Conservation (phyloP, 2,888 invertebrate genomes). For the Hemicrepidius hirtus region DNA sequence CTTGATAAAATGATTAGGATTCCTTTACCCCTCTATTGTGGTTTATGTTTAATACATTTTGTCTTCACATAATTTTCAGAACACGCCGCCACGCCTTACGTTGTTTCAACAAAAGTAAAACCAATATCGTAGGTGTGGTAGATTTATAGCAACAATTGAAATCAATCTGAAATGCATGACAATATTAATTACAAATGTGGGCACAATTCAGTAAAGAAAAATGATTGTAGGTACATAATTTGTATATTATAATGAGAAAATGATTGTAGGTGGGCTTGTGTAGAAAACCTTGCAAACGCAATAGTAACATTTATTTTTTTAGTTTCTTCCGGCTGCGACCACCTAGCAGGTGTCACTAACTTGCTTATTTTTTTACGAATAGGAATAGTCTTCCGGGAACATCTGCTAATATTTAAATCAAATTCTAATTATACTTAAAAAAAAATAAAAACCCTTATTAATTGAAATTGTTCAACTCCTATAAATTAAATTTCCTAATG, state of each 20-base stretch:
- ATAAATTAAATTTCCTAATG: too few relatives aligned
- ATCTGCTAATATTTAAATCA: too few relatives aligned
- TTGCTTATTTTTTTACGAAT: not conserved
- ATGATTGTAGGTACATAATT: not conserved
- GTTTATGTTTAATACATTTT: too few relatives aligned
- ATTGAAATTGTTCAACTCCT: too few relatives aligned
- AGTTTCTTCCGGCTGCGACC: not conserved
- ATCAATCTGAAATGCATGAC: not conserved
- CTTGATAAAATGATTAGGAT: too few relatives aligned
- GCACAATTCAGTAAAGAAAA: not conserved
- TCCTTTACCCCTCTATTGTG: too few relatives aligned
- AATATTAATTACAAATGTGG: too few relatives aligned
- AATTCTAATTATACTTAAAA: too few relatives aligned
- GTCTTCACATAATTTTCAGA: too few relatives aligned
- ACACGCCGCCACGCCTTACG: too few relatives aligned
- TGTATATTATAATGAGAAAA: conserved; percentile 4
- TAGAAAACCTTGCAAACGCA: conserved; percentile 18
- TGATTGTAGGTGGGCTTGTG: not conserved
- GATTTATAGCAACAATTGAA: not conserved
- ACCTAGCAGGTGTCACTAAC: not conserved
- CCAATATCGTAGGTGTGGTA: not conserved
- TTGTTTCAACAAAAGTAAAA: not conserved
- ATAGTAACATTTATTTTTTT: not conserved
- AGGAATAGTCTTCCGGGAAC: too few relatives aligned
- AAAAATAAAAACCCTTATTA: too few relatives aligned